Conservation (phyloP, 64 coral and sea anemone genomes). For the Hydrozoanthus tunicans region DNA sequence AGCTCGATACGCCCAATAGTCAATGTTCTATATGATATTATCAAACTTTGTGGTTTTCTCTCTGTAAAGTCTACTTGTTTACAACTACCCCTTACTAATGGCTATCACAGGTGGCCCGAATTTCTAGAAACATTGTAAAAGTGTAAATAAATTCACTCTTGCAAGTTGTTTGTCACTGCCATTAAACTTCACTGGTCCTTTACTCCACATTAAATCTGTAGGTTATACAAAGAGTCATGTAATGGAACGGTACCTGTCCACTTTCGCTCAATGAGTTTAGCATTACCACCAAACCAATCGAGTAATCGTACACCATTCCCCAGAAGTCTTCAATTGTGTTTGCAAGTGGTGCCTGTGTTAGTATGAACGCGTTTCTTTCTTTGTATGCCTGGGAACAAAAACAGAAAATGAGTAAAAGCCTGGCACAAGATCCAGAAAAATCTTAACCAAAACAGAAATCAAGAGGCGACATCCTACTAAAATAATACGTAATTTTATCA, state of each 20-base stretch:
- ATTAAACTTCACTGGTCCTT: not conserved
- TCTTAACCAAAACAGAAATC: not conserved
- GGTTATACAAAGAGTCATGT: not conserved
- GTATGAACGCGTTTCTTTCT: slow-evolving; percentile 70
- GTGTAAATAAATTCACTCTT: too few relatives aligned
- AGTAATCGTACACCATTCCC: slow-evolving; percentile 75
- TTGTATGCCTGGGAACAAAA: slow-evolving; percentile 49
- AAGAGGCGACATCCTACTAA: not conserved
- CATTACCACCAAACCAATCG: slow-evolving; percentile 83
- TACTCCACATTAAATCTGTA: not conserved
- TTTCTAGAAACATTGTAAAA: not conserved
- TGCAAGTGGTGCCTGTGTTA: slow-evolving; percentile 76
- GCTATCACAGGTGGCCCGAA: not conserved
- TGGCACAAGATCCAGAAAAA: not conserved
- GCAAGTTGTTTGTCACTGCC: not conserved
- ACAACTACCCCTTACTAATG: not conserved
- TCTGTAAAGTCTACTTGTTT: not conserved
- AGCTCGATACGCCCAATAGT: not conserved
- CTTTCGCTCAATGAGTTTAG: slow-evolving; percentile 63
- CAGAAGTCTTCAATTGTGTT: slow-evolving; percentile 87
- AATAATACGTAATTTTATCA: too few relatives aligned
- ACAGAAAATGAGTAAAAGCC: too few relatives aligned
- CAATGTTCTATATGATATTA: not conserved
- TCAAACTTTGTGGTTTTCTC: not conserved
- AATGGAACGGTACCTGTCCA: slow-evolving; percentile 54